Conservation (phyloP, 2,888 invertebrate species). For the Odontocerum albicorne region DNA sequence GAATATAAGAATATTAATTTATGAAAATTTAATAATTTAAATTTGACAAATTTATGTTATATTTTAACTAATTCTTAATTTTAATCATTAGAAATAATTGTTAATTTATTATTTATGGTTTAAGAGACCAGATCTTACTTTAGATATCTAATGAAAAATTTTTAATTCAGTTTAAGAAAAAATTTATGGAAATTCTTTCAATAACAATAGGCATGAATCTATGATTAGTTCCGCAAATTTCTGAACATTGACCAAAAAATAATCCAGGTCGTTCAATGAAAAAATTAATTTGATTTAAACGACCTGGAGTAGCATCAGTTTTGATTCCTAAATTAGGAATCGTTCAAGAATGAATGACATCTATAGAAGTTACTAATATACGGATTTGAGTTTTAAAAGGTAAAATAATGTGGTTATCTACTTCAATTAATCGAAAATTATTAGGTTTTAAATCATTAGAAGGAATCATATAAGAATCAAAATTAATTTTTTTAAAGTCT, state of each 20-base stretch:
- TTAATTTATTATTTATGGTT: conserved; percentile 66
- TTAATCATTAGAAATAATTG: conserved; percentile 66
- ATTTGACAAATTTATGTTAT: conserved; percentile 69
- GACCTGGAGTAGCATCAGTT: conserved; percentile 66
- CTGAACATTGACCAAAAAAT: conserved; percentile 76
- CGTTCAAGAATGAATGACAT: conserved; percentile 70
- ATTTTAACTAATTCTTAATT: conserved; percentile 59
- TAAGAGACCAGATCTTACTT: conserved; percentile 73
- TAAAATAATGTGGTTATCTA: conserved; percentile 63
- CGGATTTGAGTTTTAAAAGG: conserved; percentile 65
- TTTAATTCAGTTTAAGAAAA: conserved; percentile 62
- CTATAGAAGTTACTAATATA: conserved; percentile 61
- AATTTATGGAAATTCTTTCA: conserved; percentile 12
- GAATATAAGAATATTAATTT: conserved; percentile 64
- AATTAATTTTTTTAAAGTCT: conserved; percentile 61
- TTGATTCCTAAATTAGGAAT: conserved; percentile 64
- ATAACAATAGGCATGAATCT: conserved; percentile 75
- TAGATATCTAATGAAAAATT: conserved; percentile 65
- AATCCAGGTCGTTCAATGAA: conserved; percentile 64
- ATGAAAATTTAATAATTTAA: conserved; percentile 60
- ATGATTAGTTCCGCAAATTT: conserved; percentile 81
- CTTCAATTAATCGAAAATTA: conserved; percentile 63
- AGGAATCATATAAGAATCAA: conserved; percentile 66
- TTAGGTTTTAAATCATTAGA: conserved; percentile 44
- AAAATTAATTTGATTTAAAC: conserved; percentile 65